These are phyloP conservation scores for Atta texana DNA, from an alignment of 1,140 invertebrate species.

Conservation along the genomic window DNA sequence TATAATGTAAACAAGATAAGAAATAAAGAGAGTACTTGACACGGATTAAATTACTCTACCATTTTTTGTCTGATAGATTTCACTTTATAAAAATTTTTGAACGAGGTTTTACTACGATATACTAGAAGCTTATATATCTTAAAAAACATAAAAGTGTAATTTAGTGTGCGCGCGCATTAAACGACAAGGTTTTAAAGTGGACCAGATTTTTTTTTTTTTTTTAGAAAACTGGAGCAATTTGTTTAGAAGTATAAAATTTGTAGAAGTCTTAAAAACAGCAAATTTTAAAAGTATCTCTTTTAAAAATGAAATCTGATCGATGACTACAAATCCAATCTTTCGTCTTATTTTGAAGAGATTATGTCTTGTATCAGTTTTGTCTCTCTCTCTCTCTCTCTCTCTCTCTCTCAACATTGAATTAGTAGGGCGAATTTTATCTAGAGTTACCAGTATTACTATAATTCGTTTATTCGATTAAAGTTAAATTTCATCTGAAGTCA, in stretches of 20 bases:
- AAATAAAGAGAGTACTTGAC: slow-evolving; percentile 2
- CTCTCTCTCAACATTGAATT: not conserved
- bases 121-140: not conserved
- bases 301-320: not conserved
- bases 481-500: too few relatives aligned
- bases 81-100: not conserved
- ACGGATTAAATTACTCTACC: not conserved
- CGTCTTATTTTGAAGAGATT: not conserved
- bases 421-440: not conserved
- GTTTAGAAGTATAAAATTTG: not conserved
- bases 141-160: slow-evolving; percentile 21
- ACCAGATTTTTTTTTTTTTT: not conserved
- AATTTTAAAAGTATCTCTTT: not conserved
- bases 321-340: not conserved
- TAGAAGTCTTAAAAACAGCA: not conserved
- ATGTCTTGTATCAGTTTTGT: not conserved
- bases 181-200: not conserved
- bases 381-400: too few relatives aligned
- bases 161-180: not conserved
- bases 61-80: slow-evolving; percentile 30
- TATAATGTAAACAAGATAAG: slow-evolving; percentile 17
- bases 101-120: not conserved
- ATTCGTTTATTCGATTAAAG: too few relatives aligned
- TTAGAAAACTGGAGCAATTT: not conserved
- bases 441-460: not conserved